Evolutionary conservation across 2,113 vertebrate genomes (phyloP).

Genomic region (Polyodon spathula): DNA sequence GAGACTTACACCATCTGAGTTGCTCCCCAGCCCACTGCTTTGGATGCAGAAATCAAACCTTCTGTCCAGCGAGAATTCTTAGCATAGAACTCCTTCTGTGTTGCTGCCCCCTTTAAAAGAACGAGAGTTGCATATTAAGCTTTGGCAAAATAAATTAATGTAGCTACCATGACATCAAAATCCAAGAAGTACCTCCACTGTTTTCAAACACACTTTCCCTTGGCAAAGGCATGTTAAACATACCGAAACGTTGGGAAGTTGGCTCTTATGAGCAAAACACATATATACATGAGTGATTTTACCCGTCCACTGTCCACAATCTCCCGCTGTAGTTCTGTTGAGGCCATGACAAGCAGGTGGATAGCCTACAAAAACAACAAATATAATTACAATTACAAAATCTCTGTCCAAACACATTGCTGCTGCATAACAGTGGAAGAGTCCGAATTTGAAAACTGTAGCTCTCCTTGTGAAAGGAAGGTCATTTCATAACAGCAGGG

Average conservation of each 20-base stretch:
- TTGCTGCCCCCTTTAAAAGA: constrained; percentile 75
- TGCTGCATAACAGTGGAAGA: no score
- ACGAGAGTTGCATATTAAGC: not conserved
- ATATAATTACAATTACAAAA: constrained; percentile 15
- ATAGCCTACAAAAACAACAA: constrained; percentile 67
- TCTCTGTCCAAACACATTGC: not conserved
- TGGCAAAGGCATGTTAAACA: no score
- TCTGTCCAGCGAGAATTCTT: constrained; percentile 96
- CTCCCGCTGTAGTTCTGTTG: constrained; percentile 88
- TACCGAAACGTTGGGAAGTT: no score
- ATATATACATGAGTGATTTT: not conserved
- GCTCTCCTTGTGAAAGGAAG: not conserved
- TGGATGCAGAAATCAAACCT: constrained; percentile 93
- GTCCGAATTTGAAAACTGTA: not conserved
- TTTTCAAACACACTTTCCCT: no score
- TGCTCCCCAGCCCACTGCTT: constrained; percentile 95
- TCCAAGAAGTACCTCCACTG: no score
- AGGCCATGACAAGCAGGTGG: constrained; percentile 73
- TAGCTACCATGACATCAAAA: no score
- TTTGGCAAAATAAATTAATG: no score
- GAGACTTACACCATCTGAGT: constrained; percentile 95
- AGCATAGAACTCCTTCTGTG: constrained; percentile 87
- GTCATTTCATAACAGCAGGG: no score
- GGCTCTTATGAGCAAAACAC: no score
- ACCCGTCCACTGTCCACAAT: constrained; percentile 90